These are phyloP conservation scores for Erpornis zantholeuca DNA, from an alignment of 2,113 vertebrate species.

Conservation along the genomic window DNA sequence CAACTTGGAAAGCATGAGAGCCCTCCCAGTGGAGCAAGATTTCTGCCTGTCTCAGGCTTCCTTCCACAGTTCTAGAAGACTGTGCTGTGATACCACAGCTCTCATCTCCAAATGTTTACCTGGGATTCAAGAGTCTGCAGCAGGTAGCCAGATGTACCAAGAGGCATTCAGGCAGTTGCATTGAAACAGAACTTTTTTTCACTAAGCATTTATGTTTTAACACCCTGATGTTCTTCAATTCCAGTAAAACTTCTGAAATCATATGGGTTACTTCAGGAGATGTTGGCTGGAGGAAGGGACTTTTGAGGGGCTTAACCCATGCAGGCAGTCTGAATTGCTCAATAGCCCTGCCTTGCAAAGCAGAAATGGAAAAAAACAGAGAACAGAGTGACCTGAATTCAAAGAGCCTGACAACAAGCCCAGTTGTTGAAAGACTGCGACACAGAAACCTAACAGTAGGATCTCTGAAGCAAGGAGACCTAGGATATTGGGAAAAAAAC, in stretches of 20 bases:
- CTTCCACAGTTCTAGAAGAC: accelerated
- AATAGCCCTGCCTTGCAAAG: neutral
- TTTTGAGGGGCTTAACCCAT: neutral
- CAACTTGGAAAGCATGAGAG: neutral
- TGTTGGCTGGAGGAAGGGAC: neutral
- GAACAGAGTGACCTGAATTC: conserved; percentile 52
- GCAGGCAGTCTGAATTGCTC: neutral
- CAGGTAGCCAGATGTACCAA: neutral
- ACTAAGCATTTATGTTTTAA: neutral
- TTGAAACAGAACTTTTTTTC: neutral
- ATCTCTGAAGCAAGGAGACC: neutral
- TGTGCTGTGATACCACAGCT: neutral
- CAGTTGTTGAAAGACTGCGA: neutral
- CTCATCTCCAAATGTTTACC: neutral
- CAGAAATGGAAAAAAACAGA: conserved; percentile 10
- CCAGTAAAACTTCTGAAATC: neutral
- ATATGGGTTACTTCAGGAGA: neutral
- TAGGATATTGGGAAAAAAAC: neutral
- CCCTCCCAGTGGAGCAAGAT: neutral
- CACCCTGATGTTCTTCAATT: neutral
- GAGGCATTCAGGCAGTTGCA: neutral
- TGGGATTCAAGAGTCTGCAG: neutral
- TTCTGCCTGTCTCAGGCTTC: neutral
- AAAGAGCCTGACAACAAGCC: conserved; percentile 3
- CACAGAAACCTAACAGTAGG: neutral